phyloP scores from a whole-genome alignment of 2,113 vertebrate genomes.

The Electrona antarctica region DNA sequence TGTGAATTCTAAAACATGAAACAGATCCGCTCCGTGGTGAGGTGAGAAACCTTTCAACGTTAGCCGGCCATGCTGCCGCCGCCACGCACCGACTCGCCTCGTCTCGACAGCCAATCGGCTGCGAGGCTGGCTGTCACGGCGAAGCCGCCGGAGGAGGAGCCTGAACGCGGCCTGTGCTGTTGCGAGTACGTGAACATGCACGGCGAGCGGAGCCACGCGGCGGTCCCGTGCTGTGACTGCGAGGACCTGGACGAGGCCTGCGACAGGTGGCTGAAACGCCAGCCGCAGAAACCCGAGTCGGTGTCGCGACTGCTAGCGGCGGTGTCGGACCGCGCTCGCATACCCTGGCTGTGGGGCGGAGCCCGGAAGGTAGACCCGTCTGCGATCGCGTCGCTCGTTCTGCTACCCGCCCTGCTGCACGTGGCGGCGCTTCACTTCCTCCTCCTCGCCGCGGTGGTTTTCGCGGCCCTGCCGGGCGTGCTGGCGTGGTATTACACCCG shows the following conservation, averaged over 20 bases:
- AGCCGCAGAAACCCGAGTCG: conserved; percentile 81
- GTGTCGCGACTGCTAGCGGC: conserved; percentile 79
- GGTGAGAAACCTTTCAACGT: too few relatives aligned
- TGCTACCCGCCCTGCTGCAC: conserved; percentile 88
- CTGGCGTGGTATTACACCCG: conserved; percentile 97
- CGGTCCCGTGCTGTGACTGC: conserved; percentile 91
- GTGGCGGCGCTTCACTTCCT: conserved; percentile 90
- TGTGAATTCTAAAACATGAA: background rate
- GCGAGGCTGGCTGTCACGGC: conserved; percentile 63
- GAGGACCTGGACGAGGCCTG: conserved; percentile 90
- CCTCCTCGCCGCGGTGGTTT: conserved; percentile 81
- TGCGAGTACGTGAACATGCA: conserved; percentile 90
- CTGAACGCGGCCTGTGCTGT: conserved; percentile 81
- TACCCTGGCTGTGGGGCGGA: conserved; percentile 92
- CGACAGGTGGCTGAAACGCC: conserved; percentile 88
- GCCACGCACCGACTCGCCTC: background rate
- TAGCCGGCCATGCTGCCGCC: too few relatives aligned
- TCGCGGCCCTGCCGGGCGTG: conserved; percentile 84
- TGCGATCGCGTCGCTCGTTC: conserved; percentile 86
- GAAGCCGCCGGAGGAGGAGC: conserved; percentile 77
- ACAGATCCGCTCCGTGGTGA: background rate
- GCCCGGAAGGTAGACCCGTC: conserved; percentile 81
- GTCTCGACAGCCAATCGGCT: conserved; percentile 28
- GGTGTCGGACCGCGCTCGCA: conserved; percentile 84
- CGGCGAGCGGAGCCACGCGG: conserved; percentile 87